phyloP scores from a whole-genome alignment of 2,113 vertebrate genomes.

The Odontesthes bonariensis region DNA sequence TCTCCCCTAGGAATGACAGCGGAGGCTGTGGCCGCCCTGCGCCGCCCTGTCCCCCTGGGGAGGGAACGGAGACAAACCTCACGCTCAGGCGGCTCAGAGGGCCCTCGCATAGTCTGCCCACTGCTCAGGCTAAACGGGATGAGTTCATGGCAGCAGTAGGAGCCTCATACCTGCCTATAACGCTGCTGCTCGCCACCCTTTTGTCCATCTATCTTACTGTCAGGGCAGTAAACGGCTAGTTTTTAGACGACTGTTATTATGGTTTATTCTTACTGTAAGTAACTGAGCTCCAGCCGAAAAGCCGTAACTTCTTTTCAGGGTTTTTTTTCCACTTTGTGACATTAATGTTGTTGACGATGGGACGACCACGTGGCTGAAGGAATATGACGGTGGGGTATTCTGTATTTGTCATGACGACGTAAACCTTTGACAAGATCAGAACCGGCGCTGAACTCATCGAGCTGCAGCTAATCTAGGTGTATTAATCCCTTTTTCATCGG shows the following conservation, averaged over 20 bases:
- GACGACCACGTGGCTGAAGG: not conserved
- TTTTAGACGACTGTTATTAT: conserved; percentile 22
- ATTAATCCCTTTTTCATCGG: too few relatives aligned
- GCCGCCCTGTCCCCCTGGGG: conserved; percentile 64
- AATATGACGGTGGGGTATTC: conserved; percentile 4
- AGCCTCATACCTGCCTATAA: conserved; percentile 50
- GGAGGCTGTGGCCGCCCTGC: conserved; percentile 73
- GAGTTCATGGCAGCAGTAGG: conserved; percentile 74
- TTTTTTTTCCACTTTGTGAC: conserved; percentile 5
- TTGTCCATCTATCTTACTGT: conserved; percentile 30
- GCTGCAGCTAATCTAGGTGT: too few relatives aligned
- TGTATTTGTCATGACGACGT: not conserved
- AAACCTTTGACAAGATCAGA: not conserved
- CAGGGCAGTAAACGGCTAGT: not conserved
- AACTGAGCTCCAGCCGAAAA: conserved; percentile 12
- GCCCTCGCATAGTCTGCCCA: conserved; percentile 67
- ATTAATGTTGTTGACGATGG: not conserved
- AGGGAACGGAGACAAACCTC: conserved; percentile 74
- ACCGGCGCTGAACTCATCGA: not conserved
- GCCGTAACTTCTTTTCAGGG: not conserved
- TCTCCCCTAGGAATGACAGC: conserved; percentile 81
- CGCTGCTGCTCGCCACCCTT: conserved; percentile 46
- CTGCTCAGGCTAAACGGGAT: conserved; percentile 73
- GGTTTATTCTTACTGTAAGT: conserved; percentile 29
- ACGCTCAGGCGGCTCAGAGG: conserved; percentile 69